Percentiles rank a stretch among this genome's conserved stretches.
These are phyloP conservation scores for Dichetophora obliterata DNA, from an alignment of 2,888 invertebrate genomes.

Conservation along the genomic window DNA sequence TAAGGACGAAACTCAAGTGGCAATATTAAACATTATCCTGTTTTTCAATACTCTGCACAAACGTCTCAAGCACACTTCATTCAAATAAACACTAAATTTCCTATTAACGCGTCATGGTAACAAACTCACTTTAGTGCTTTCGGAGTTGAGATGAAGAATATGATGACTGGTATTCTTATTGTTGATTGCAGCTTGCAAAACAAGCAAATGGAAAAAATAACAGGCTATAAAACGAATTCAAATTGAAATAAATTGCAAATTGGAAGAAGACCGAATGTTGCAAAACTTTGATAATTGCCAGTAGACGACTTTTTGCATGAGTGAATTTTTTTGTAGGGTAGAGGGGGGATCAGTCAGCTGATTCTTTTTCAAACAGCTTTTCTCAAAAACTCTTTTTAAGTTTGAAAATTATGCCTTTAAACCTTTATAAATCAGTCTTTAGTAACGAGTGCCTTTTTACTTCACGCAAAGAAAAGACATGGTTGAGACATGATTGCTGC, in stretches of 20 bases:
- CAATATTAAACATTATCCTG: constrained; percentile 55
- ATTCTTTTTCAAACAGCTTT: too few species aligned
- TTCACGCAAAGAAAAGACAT: too few species aligned
- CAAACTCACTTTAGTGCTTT: not conserved
- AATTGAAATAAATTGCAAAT: not conserved
- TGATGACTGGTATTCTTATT: not conserved
- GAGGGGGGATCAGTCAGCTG: too few species aligned
- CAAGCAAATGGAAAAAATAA: not conserved
- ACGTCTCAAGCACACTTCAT: constrained; percentile 27
- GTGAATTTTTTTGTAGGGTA: too few species aligned
- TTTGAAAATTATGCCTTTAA: too few species aligned
- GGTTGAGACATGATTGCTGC: too few species aligned
- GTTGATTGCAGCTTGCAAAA: not conserved
- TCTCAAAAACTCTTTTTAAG: too few species aligned
- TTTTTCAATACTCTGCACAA: constrained; percentile 34
- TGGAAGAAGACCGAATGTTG: not conserved
- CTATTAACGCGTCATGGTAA: constrained; percentile 34
- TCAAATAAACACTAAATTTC: constrained; percentile 26
- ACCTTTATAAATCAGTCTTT: too few species aligned
- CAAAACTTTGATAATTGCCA: too few species aligned
- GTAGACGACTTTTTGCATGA: too few species aligned
- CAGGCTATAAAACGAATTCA: not conserved
- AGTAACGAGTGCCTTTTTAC: too few species aligned
- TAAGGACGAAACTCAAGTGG: constrained; percentile 49
- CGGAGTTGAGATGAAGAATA: not conserved